Base-by-base conservation (phyloP, 2,888 invertebrate genomes). In the Hermaeophaga mercurialis region DNA sequence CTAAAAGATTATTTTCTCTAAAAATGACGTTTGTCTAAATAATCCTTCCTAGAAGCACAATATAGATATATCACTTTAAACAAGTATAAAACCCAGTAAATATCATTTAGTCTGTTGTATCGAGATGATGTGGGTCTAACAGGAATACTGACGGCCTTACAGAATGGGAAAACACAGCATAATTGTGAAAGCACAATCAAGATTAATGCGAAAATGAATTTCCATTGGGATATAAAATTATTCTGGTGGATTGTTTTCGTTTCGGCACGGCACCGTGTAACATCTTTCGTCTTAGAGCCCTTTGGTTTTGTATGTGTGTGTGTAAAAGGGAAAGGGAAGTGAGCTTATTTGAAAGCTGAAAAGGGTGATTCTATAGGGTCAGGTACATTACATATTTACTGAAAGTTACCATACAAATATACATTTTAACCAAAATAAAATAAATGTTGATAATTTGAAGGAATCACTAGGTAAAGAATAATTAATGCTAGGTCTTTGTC, bases 181-280 rank as follows among this genome's bases (percentile, higher is more conserved):
- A 39, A 39, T 31, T 31, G 31, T 31, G 31, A 31, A 11, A n/a
- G 31, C 12, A 31, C 11, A 31, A 31, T 39, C 39, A 22, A 39
- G 39, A 39, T 39, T 19, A 19, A 19, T 38, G 38, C 38, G 38
- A 19, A 38, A 39, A 22, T 18, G 39, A 5, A 11, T 18, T 18
- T 39, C 39, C 39, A 11, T 22, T 22, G 39, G 39, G 39, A 15
- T 12, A 22, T 11, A 39, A 39, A 19, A 22, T 39, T 39, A 15
- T 39, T 39, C 39, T 22, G 19, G 39, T 39, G 19, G 39, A 39
- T 39, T 39, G 39, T 39, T 39, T 39, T 39, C 39, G 2, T 12
- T 31, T 12, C 12, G 3, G 31, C 15, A 6, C 19, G 39, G 19
- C 11, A 19, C 9, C 18, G 15, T 6, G 8, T 17, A 39, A 11